Evolutionary conservation across 2,888 invertebrate species (phyloP).

Genomic region (Drosophila sordidula): DNA sequence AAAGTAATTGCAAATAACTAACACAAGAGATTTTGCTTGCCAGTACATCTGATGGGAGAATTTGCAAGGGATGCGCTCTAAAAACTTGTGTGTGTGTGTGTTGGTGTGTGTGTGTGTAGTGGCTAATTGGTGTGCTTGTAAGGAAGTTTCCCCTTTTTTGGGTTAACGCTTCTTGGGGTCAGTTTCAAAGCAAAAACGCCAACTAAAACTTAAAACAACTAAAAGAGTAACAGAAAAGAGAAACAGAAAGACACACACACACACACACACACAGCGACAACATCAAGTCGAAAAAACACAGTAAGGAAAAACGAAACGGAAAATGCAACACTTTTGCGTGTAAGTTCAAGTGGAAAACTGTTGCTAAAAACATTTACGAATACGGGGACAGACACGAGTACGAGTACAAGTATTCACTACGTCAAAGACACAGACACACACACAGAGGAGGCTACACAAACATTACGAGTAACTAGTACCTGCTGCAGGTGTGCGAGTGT

Average conservation of each 20-base stretch:
- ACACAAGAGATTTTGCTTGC: slow-evolving; percentile 41
- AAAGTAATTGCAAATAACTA: slow-evolving; percentile 34
- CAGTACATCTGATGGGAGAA: slow-evolving; percentile 43
- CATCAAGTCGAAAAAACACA: slow-evolving; percentile 25
- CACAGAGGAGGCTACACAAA: slow-evolving; percentile 41
- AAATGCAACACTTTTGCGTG: slow-evolving; percentile 30
- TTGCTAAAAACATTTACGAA: slow-evolving; percentile 52
- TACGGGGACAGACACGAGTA: background rate
- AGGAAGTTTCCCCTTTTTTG: slow-evolving; percentile 15
- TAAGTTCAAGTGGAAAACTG: slow-evolving; percentile 38
- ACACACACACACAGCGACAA: slow-evolving; percentile 10
- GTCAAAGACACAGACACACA: slow-evolving; percentile 28
- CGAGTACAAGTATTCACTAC: slow-evolving; percentile 33
- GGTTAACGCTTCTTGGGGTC: slow-evolving; percentile 26
- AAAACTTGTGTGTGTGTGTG: slow-evolving; percentile 10
- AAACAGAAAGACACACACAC: slow-evolving; percentile 5
- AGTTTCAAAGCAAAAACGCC: slow-evolving; percentile 22
- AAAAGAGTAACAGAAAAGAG: slow-evolving; percentile 10
- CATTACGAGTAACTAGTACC: slow-evolving; percentile 47
- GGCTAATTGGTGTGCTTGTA: slow-evolving; percentile 54
- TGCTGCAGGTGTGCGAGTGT: slow-evolving; percentile 28
- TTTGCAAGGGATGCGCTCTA: slow-evolving; percentile 16
- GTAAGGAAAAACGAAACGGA: slow-evolving; percentile 20
- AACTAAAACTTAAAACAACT: slow-evolving; percentile 21
- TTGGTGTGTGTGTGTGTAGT: slow-evolving; percentile 20